Base-by-base conservation (phyloP, 2,113 vertebrate species). In the Bostrychus sinensis region DNA sequence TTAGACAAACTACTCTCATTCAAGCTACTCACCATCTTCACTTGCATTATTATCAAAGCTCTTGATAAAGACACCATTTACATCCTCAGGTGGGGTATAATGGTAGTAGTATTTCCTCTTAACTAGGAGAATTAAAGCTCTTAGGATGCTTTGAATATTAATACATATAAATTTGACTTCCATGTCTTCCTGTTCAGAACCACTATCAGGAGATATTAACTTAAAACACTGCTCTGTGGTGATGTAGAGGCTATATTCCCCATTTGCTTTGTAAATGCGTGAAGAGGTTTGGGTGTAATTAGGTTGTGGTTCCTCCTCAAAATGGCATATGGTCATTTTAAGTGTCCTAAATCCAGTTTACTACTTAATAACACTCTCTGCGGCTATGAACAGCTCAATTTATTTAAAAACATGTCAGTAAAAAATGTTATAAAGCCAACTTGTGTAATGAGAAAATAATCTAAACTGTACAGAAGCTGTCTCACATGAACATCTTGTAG, bases 1-100 rank as follows among this genome's bases (percentile, higher is more conserved):
- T 62, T 68, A 66, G 45, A 75, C 70, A 50, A 56, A 75, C 56
- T 75, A 57, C 20, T 65, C 69, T 54, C 66, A 41, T 53, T 59
- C 34, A 58, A 32, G 58, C 56, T 66, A 56, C 28, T 34, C 32
- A 20, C 28, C 32, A 36, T 11, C 30, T 51, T 28, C 16, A 26
- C 23, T 9, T 25, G 8, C 48, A n/a, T 30, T 28, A 28, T n/a
- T 28, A 51, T 51, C n/a, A 51, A 30, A 51, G 25, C 25, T 12
- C 25, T 51, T 16, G 48, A 51, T 25, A 51, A 28, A 28, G 16
- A 51, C 23, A 28, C 48, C 48, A 51, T 28, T 28, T 10, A 7
- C 25, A 30, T 38, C 42, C 10, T 13, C 34, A 23, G 12, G 45
- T 14, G 38, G 46, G 45, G 19, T 41, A 46, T 56, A 36, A 55